Evolutionary conservation across 53 echinoderm and acorn worm species (phyloP).

Genomic region (Luidia sarsii): DNA sequence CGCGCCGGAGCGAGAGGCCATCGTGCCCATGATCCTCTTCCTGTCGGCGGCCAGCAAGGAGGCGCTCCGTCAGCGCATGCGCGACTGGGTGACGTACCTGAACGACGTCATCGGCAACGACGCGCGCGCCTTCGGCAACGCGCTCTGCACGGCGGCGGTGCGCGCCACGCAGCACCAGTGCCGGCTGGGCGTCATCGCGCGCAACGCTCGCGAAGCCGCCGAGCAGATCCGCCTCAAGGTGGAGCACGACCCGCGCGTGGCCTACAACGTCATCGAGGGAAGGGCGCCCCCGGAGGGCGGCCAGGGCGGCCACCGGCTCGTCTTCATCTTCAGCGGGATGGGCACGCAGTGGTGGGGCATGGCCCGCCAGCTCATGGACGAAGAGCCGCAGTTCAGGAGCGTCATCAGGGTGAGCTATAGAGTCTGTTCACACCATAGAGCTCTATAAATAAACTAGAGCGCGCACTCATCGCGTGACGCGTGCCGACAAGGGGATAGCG

Average conservation of each 20-base stretch:
- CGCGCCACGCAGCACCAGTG: conserved; percentile 79
- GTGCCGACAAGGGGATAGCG: too few relatives aligned
- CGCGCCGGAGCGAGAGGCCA: conserved; percentile 61
- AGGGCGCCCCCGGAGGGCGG: conserved; percentile 78
- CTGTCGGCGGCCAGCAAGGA: conserved; percentile 86
- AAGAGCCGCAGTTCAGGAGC: conserved; percentile 77
- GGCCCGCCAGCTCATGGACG: conserved; percentile 91
- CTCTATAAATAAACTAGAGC: too few relatives aligned
- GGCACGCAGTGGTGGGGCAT: conserved; percentile 99
- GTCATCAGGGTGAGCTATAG: conserved; percentile 94
- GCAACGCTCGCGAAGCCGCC: conserved; percentile 80
- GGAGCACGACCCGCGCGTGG: conserved; percentile 84
- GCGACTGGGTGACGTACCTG: conserved; percentile 85
- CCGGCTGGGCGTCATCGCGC: conserved; percentile 81
- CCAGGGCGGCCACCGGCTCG: conserved; percentile 70
- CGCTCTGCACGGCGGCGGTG: conserved; percentile 86
- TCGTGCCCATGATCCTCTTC: conserved; percentile 76
- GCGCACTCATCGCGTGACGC: too few relatives aligned
- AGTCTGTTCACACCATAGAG: too few relatives aligned
- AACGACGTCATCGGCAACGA: conserved; percentile 84
- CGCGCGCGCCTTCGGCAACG: conserved; percentile 65
- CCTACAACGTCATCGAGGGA: conserved; percentile 89
- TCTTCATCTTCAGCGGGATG: conserved; percentile 96
- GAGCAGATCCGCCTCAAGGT: conserved; percentile 86
- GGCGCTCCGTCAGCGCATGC: conserved; percentile 75